These are phyloP conservation scores for Ophiodon elongatus DNA, from an alignment of 2,113 vertebrate genomes.

Conservation along the genomic window DNA sequence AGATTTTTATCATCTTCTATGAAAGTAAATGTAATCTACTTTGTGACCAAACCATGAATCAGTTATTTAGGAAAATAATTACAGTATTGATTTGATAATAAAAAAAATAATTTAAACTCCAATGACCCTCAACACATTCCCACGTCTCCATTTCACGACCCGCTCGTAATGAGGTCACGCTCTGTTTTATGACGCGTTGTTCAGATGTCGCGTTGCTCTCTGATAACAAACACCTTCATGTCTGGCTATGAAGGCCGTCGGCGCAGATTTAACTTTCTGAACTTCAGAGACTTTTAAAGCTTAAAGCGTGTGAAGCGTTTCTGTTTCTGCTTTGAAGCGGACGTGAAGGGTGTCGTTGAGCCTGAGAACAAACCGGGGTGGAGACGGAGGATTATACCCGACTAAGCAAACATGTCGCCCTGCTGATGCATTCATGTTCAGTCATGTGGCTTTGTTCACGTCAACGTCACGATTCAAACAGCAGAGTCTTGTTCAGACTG, in stretches of 20 bases:
- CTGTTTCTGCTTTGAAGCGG: background rate
- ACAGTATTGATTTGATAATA: too few relatives aligned
- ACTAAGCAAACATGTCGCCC: conserved; percentile 13
- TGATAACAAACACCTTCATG: background rate
- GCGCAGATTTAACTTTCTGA: background rate
- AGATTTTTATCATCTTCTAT: too few relatives aligned
- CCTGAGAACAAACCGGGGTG: conserved; percentile 13
- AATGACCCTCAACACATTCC: too few relatives aligned
- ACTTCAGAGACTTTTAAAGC: background rate
- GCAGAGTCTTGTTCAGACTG: background rate
- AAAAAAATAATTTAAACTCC: too few relatives aligned
- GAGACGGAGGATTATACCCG: background rate
- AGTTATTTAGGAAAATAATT: too few relatives aligned
- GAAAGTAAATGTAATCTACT: too few relatives aligned
- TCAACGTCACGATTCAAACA: too few relatives aligned
- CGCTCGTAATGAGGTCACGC: background rate
- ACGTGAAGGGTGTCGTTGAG: background rate
- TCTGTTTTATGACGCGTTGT: background rate
- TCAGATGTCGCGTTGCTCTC: background rate
- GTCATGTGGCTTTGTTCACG: background rate
- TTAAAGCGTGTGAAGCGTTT: background rate
- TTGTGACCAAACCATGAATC: too few relatives aligned
- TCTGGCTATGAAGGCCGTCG: background rate
- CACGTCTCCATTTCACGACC: background rate
- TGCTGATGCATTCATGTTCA: background rate